A percentile compares a stretch with the other conserved stretches of the same genome.
phyloP scores from a whole-genome alignment of 1,140 invertebrate genomes.

The Bicyclus anynana region DNA sequence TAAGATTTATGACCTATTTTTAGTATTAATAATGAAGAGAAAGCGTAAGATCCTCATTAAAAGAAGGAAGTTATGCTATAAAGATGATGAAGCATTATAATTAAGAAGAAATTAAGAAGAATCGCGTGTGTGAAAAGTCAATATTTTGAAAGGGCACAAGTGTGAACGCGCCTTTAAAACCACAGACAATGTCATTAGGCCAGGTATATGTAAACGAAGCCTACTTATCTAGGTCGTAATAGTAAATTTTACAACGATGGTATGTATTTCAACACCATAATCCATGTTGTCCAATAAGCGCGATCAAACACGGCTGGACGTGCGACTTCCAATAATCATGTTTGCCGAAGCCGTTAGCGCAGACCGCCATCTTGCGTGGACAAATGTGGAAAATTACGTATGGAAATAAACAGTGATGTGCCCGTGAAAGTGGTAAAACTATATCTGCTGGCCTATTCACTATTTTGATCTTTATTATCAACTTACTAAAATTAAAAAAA shows the following conservation, averaged over 20 bases:
- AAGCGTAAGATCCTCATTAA: too few species aligned
- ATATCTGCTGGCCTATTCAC: background rate
- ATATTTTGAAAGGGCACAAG: too few species aligned
- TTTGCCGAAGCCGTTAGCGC: conserved; percentile 63
- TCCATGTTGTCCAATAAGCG: conserved; percentile 57
- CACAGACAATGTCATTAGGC: too few species aligned
- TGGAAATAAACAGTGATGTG: conserved; percentile 33
- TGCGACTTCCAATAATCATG: conserved; percentile 72
- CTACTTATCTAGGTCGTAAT: background rate
- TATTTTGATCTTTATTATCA: too few species aligned
- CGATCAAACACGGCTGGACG: conserved; percentile 58
- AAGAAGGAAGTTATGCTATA: too few species aligned
- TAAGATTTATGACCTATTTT: too few species aligned
- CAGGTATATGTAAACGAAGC: background rate
- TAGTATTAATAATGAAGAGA: too few species aligned
- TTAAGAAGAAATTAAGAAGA: too few species aligned
- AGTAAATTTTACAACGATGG: conserved; percentile 9
- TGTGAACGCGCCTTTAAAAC: too few species aligned
- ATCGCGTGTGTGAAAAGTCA: too few species aligned
- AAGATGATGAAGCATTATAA: too few species aligned
- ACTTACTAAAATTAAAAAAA: too few species aligned
- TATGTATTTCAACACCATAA: conserved; percentile 25
- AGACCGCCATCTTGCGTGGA: conserved; percentile 48
- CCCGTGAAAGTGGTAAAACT: background rate
- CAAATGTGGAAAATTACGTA: conserved; percentile 52